Evolutionary conservation across 1,140 invertebrate species (phyloP), one percentile per base, ranked within the genome.

Genomic region (Leptonema lineaticorne): DNA sequence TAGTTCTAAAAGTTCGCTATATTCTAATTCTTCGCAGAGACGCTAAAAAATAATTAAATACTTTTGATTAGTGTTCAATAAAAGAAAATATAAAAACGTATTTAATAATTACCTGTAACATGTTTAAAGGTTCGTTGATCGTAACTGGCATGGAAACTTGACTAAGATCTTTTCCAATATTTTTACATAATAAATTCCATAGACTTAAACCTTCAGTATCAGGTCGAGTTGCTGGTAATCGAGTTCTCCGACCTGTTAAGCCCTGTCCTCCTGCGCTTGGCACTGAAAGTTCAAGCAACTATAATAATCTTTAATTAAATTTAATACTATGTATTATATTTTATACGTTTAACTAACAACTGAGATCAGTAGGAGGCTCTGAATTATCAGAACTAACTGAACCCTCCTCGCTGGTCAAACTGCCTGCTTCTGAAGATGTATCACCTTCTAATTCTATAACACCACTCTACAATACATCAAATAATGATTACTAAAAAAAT

Each of bases 81-180:
- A 53, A 1, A 4, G 24, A 37, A 69, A 64, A 45, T 11, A 30
- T 28, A 41, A n/a, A 46, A 63, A 22, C 6, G n/a, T n/a, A n/a
- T 65, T 69, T 67, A 64, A 85, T n/a, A 2, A 11, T 26, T n/a
- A 64, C 84, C 79, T 89, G 91, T 58, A 94, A 81, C 80, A 93
- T 92, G 76, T 90, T 93, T 1, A 95, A 79, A 11, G 92, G 93
- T 78, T 95, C 93, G 78, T 94, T 95, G 73, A 95, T 86, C 29
- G 90, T 89, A 14, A 95, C 92, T 0, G 85, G 92, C 90, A 83
- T 82, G 50, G 81, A 82, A 22, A 83, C 78, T 79, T 93, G 91
- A 14, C 90, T 92, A 65, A 95, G 80, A 78, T 95, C 93, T 78
- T 93, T 93, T 45, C 92, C 92, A 68, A 94, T 93, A 76, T 93